phyloP scores from a whole-genome alignment of 1,140 invertebrate species.

The Subanguina moxae region DNA sequence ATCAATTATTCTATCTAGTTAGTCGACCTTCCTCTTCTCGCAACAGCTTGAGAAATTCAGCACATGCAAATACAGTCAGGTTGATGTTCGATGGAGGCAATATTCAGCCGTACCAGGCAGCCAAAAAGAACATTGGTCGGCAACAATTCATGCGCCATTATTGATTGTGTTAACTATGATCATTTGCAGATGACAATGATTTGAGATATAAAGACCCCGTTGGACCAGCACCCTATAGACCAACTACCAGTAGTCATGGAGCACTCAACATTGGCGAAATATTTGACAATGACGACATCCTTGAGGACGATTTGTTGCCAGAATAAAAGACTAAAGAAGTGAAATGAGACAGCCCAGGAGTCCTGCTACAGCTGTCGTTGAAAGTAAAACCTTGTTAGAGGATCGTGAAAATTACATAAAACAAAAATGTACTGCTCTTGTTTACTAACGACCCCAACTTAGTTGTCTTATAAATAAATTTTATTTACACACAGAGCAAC shows the following conservation, averaged over 20 bases:
- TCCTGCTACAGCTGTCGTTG: no score
- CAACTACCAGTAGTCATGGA: conserved; percentile 70
- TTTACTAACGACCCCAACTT: no score
- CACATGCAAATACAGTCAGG: conserved; percentile 23
- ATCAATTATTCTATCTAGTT: not conserved
- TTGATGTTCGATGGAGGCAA: conserved; percentile 35
- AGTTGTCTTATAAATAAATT: no score
- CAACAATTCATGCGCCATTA: no score
- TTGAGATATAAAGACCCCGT: conserved; percentile 71
- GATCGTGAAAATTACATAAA: no score
- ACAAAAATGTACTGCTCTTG: no score
- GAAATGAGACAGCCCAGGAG: no score
- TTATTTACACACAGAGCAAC: no score
- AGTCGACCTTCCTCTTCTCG: conserved; percentile 16
- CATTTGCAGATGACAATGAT: conserved; percentile 61
- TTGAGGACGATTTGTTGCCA: conserved; percentile 72
- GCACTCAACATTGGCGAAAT: conserved; percentile 70
- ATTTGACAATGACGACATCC: conserved; percentile 72
- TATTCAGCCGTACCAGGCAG: conserved; percentile 34
- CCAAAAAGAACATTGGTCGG: conserved; percentile 49
- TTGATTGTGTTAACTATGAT: not conserved
- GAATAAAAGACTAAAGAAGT: no score
- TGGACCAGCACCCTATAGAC: conserved; percentile 73
- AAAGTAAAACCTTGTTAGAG: no score
- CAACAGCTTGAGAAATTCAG: conserved; percentile 8